Evolutionary conservation across 2,888 invertebrate species (phyloP).

Genomic region (Leistus spinibarbis): DNA sequence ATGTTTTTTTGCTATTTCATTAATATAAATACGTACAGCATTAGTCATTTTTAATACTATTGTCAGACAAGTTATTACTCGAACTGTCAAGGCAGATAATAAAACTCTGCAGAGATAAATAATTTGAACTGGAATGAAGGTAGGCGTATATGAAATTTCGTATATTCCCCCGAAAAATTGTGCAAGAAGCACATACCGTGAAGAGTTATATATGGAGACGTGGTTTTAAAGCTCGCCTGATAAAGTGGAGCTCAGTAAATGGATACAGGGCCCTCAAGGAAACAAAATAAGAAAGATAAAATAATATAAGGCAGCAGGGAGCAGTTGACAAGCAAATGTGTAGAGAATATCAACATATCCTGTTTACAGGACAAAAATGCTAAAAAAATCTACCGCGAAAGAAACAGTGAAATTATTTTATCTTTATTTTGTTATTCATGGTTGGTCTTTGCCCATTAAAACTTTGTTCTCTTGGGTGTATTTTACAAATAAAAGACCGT

Average conservation of each 20-base stretch:
- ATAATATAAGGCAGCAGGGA: background rate
- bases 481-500: conserved; percentile 51
- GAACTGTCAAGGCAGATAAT: background rate
- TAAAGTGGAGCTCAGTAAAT: background rate
- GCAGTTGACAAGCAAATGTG: background rate
- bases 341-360: background rate
- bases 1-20: background rate
- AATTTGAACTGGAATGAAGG: background rate
- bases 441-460: conserved; percentile 52
- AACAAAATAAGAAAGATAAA: background rate
- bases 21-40: background rate
- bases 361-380: background rate
- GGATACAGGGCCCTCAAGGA: background rate
- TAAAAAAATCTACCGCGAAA: conserved; percentile 37
- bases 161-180: background rate
- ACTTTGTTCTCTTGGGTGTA: conserved; percentile 51
- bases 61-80: background rate
- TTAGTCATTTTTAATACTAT: background rate
- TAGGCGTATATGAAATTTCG: background rate
- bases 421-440: conserved; percentile 53
- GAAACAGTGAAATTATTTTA: conserved; percentile 49
- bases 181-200: background rate
- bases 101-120: background rate
- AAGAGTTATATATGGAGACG: background rate
- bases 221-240: background rate